Conservation (phyloP, 2,113 vertebrate species). For the Eptatretus burgeri region DNA sequence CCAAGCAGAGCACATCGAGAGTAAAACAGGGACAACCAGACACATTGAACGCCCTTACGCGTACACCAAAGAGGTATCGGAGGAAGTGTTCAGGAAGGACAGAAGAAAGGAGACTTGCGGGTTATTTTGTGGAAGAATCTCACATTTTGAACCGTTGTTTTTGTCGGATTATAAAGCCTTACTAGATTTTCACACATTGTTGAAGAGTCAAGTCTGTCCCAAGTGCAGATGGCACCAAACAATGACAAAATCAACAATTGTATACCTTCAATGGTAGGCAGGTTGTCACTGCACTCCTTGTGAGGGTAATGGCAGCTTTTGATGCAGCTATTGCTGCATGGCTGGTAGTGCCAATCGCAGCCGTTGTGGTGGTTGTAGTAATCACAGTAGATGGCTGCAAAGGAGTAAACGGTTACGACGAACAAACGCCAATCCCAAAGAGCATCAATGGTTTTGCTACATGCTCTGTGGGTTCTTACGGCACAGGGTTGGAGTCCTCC, state of each 20-base stretch:
- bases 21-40: no score
- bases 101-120: background rate
- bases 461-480: conserved; percentile 16
- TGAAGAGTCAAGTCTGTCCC: no score
- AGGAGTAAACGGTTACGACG: background rate
- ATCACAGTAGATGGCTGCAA: background rate
- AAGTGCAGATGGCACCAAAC: no score
- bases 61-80: no score
- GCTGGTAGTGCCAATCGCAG: conserved; percentile 3
- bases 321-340: conserved; percentile 5
- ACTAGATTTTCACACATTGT: no score
- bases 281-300: conserved; percentile 2
- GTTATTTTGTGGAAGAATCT: no score
- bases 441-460: background rate
- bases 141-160: no score
- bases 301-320: conserved; percentile 4
- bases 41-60: no score
- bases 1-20: no score
- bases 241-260: no score
- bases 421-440: background rate
- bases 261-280: conserved; percentile 2
- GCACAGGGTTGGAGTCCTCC: conserved; percentile 21
- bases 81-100: background rate
- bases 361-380: conserved; percentile 3
- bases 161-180: no score